Base-by-base conservation (phyloP, 2,113 vertebrate genomes). In the Gambusia holbrooki region DNA sequence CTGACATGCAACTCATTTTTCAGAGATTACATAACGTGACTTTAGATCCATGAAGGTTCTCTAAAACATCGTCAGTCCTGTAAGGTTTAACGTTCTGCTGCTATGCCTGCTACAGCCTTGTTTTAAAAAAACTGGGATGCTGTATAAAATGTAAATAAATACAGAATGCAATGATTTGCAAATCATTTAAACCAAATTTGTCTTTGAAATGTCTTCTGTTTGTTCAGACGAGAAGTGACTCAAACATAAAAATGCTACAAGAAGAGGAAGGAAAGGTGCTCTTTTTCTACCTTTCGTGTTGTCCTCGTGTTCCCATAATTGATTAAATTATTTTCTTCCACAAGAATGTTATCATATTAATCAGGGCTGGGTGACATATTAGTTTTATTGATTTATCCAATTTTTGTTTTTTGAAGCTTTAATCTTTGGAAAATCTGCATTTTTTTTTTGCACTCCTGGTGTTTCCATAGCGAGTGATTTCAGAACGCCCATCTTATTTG, bases 91-190 rank as follows among this genome's bases (percentile, higher is more conserved):
- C 8, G 30, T 61, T 62, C 69, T 71, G 69, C 58, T 71, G 33
- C 25, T 62, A 62, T 61, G 25, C 61, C 33, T 71, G 58, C 37
- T 29, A 71, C 69, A 71, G 33, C 32, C 69, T 70, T 70, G 32
- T 70, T 60, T 60, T 5, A 71, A 71, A 71, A 71, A 58, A 69
- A 32, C 9, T 58, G 48, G 29, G 19, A 69, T n/a, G 32, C 54
- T 71, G 54, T 70, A 22, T 37, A 61, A 30, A 71, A 61, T 71
- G 35, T 30, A 62, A 45, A 73, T 45, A 45, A 63, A 61, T 61
- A 61, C 48, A 60, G 51, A 61, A 71, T 71, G 32, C 69, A 71
- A 61, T 30, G 51, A 35, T 70, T 70, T 70, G 51, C 48, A 61
- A 71, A 61, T 71, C 13, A 61, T 71, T 25, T 37, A 71, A 71